Conservation (phyloP, 2,888 invertebrate species). For the Philereme transversata region DNA sequence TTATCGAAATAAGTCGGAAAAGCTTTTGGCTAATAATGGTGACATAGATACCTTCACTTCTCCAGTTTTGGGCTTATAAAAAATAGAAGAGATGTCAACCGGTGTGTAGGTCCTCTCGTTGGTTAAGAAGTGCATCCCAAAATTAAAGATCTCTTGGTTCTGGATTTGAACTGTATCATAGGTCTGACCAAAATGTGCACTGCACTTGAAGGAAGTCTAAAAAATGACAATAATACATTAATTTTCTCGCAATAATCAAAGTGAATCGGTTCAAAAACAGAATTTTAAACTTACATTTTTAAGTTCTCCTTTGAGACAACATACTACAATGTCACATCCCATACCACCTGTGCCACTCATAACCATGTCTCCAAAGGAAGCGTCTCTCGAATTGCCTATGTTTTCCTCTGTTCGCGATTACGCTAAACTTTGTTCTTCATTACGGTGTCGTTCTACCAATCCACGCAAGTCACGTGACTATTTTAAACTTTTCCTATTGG, state of each 20-base stretch:
- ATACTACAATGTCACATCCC: constrained; percentile 50
- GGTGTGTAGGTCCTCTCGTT: constrained; percentile 37
- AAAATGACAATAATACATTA: constrained; percentile 1
- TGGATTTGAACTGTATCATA: constrained; percentile 42
- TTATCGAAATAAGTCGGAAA: no score
- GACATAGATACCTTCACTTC: constrained; percentile 38
- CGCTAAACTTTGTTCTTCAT: no score
- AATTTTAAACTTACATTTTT: constrained; percentile 49
- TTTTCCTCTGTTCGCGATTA: constrained; percentile 57
- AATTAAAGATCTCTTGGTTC: constrained; percentile 41
- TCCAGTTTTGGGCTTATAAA: constrained; percentile 25
- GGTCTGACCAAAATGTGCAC: constrained; percentile 23
- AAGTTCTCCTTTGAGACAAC: constrained; percentile 45
- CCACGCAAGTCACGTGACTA: no score
- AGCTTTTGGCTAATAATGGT: no score
- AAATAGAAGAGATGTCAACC: constrained; percentile 45
- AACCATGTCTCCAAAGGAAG: constrained; percentile 53
- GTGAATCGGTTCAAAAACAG: not conserved
- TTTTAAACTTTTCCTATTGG: no score
- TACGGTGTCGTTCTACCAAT: no score
- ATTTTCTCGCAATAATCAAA: no score
- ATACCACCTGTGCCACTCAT: constrained; percentile 45
- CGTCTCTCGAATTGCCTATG: constrained; percentile 58
- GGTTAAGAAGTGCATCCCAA: constrained; percentile 42
- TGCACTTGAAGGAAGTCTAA: constrained; percentile 39